Evolutionary conservation across 1,140 invertebrate genomes (phyloP), one percentile per base, ranked within the genome.

Genomic region (Neuroterus valhalla): DNA sequence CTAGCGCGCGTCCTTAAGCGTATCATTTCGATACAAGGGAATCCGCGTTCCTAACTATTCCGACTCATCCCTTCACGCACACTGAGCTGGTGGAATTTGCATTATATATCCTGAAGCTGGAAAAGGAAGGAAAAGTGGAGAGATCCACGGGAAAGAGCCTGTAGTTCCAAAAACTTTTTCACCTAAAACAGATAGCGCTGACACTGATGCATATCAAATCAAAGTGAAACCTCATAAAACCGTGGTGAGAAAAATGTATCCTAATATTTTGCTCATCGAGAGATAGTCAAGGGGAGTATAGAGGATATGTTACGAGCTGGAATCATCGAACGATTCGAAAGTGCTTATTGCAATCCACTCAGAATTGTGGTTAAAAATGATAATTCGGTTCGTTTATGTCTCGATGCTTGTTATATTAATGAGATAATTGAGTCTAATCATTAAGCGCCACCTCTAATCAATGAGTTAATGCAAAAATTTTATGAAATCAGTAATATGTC

Each of bases 111-210:
- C n/a, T n/a, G n/a, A n/a, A n/a, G n/a, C n/a, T n/a, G n/a, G n/a
- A n/a, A n/a, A n/a, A n/a, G n/a, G n/a, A n/a, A n/a, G n/a, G n/a
- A n/a, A n/a, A n/a, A n/a, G n/a, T n/a, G n/a, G n/a, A n/a, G n/a
- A n/a, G n/a, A n/a, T n/a, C n/a, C n/a, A n/a, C n/a, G n/a, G n/a
- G n/a, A n/a, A n/a, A n/a, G n/a, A n/a, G n/a, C n/a, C n/a, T n/a
- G n/a, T n/a, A 45, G n/a, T 45, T 45, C n/a, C 11, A 45, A 45
- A 45, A 45, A 45, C 44, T 45, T 45, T 45, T 45, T 45, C 44
- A 2, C 2, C 44, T 2, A 45, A 45, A 45, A 45, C 44, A 11
- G n/a, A 10, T 4, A 45, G 44, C n/a, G 44, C 44, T 10, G 10
- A 45, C n/a, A 8, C 6, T 4, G 2, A 45, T 14, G 11, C 44